These are phyloP conservation scores for Monochamus saltuarius DNA, from an alignment of 1,140 invertebrate genomes.

Conservation along the genomic window DNA sequence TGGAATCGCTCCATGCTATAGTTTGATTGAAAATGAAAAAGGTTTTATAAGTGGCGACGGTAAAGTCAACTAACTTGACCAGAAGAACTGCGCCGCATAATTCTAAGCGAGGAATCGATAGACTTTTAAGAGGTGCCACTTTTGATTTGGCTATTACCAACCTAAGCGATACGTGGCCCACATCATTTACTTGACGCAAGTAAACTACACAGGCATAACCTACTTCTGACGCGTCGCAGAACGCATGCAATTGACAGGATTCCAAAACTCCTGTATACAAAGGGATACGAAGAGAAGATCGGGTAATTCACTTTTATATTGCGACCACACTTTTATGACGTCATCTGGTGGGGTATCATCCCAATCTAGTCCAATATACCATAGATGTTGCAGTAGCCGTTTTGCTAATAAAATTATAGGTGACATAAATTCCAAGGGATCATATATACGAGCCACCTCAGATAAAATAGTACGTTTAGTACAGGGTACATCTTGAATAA, in stretches of 20 bases:
- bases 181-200: conserved; percentile 28
- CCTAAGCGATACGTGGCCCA: conserved; percentile 20
- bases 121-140: conserved; percentile 45
- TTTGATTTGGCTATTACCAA: conserved; percentile 44
- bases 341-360: conserved; percentile 42
- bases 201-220: conserved; percentile 46
- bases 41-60: neutral
- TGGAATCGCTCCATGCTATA: conserved; percentile 25
- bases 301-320: conserved; percentile 9
- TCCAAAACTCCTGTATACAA: conserved; percentile 3
- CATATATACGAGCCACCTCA: too few relatives aligned
- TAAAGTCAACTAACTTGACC: conserved; percentile 23
- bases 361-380: conserved; percentile 47
- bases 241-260: conserved; percentile 40
- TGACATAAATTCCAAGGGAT: too few relatives aligned
- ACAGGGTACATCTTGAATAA: too few relatives aligned
- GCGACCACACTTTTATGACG: conserved; percentile 15
- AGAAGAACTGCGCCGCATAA: conserved; percentile 44
- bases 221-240: conserved; percentile 41
- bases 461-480: too few relatives aligned
- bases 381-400: conserved; percentile 50
- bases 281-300: conserved; percentile 2
- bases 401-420: too few relatives aligned
- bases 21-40: neutral
- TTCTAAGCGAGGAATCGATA: conserved; percentile 44